phyloP scores from a whole-genome alignment of 2,888 invertebrate genomes.

The Patella pellucida region DNA sequence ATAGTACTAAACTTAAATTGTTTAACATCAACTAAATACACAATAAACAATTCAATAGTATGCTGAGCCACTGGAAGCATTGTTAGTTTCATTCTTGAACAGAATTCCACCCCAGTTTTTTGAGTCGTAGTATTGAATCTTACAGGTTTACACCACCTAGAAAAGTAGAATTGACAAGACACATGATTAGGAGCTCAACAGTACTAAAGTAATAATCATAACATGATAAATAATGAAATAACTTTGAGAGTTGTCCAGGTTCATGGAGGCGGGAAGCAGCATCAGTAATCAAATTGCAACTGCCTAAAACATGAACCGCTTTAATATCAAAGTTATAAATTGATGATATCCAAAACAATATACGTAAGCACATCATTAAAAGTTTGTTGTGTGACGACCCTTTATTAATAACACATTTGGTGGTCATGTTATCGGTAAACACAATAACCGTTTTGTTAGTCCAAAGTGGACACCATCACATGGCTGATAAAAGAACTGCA shows the following conservation, averaged over 20 bases:
- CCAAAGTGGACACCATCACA: neutral
- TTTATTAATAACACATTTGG: neutral
- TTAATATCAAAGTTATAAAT: neutral
- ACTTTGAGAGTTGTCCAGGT: neutral
- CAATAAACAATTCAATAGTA: neutral
- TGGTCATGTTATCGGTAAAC: neutral
- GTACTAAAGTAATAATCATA: neutral
- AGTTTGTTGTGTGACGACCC: neutral
- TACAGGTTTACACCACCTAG: neutral
- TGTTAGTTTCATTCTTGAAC: no score
- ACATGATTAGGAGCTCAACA: neutral
- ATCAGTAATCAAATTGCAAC: neutral
- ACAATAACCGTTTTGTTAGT: neutral
- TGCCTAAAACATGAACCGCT: neutral
- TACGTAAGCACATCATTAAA: neutral
- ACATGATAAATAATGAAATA: neutral
- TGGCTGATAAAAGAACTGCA: neutral
- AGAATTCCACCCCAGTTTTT: neutral
- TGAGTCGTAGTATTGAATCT: neutral
- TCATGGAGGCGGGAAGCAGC: neutral
- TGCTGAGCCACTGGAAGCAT: no score
- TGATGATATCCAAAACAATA: neutral
- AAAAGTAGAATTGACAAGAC: neutral
- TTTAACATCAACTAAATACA: conserved; percentile 5
- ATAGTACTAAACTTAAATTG: neutral